A percentile compares a stretch with the other conserved stretches of the same genome.
Conservation (phyloP, 2,888 invertebrate species). For the Phragmatobia fuliginosa region DNA sequence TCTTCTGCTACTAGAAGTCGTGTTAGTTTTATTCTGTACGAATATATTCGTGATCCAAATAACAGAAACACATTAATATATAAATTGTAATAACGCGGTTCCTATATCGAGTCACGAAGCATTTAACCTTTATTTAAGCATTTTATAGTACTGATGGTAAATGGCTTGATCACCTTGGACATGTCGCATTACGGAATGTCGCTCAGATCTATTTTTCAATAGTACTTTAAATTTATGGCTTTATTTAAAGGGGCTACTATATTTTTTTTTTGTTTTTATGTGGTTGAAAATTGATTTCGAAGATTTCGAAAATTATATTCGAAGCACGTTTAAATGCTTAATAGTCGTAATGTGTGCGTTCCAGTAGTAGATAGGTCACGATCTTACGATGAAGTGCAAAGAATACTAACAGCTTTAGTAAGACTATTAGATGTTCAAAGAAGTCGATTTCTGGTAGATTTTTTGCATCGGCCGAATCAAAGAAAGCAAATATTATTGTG, state of each 20-base stretch:
- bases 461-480: too few species aligned
- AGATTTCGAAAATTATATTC: background rate
- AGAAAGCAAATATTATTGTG: too few species aligned
- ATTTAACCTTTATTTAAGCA: conserved; percentile 70
- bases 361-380: background rate
- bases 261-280: background rate
- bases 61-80: conserved; percentile 30
- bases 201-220: conserved; percentile 44
- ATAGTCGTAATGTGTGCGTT: background rate
- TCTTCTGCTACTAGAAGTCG: conserved; percentile 19
- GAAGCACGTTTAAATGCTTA: background rate
- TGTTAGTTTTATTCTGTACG: conserved; percentile 29
- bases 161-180: conserved; percentile 58
- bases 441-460: background rate
- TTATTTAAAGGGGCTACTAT: conserved; percentile 21
- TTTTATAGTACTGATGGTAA: conserved; percentile 60
- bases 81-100: conserved; percentile 43
- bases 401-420: background rate
- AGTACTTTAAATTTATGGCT: conserved; percentile 25
- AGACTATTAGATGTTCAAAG: background rate
- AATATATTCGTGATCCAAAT: conserved; percentile 41
- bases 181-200: conserved; percentile 49
- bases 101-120: conserved; percentile 50
- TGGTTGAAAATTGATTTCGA: background rate
- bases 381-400: background rate